These are phyloP conservation scores for Blastobasis adustella DNA, from an alignment of 2,888 invertebrate species.

Conservation along the genomic window DNA sequence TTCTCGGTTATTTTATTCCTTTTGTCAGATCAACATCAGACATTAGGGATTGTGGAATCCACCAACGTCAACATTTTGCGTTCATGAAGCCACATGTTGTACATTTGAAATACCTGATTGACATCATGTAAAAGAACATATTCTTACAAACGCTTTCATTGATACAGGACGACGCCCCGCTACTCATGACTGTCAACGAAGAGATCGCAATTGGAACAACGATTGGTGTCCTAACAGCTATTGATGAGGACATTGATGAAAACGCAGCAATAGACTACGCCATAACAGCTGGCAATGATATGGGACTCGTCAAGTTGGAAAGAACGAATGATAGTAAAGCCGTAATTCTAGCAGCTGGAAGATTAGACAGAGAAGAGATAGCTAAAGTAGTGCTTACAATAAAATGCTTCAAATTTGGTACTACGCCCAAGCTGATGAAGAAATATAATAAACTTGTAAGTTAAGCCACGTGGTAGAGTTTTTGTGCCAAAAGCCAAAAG, in stretches of 20 bases:
- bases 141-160: neutral
- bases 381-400: conserved; percentile 77
- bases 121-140: too few species aligned
- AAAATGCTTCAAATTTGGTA: conserved; percentile 79
- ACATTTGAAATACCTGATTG: too few species aligned
- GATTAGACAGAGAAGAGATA: conserved; percentile 79
- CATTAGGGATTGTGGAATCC: too few species aligned
- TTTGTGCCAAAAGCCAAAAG: too few species aligned
- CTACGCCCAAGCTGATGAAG: conserved; percentile 54
- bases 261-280: conserved; percentile 85
- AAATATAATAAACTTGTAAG: conserved; percentile 77
- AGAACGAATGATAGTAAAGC: conserved; percentile 79
- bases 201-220: conserved; percentile 79
- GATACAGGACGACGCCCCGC: conserved; percentile 77
- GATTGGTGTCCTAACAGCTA: conserved; percentile 80
- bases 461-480: too few species aligned
- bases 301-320: conserved; percentile 76
- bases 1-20: too few species aligned
- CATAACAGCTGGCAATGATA: conserved; percentile 83
- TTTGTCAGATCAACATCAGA: too few species aligned
- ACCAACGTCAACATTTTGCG: too few species aligned
- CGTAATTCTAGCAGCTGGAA: conserved; percentile 72
- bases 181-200: conserved; percentile 78
- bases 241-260: conserved; percentile 83
- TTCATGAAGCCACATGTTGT: too few species aligned